These are phyloP conservation scores for Eupsilia transversa DNA, from an alignment of 2,888 invertebrate genomes.

Conservation along the genomic window DNA sequence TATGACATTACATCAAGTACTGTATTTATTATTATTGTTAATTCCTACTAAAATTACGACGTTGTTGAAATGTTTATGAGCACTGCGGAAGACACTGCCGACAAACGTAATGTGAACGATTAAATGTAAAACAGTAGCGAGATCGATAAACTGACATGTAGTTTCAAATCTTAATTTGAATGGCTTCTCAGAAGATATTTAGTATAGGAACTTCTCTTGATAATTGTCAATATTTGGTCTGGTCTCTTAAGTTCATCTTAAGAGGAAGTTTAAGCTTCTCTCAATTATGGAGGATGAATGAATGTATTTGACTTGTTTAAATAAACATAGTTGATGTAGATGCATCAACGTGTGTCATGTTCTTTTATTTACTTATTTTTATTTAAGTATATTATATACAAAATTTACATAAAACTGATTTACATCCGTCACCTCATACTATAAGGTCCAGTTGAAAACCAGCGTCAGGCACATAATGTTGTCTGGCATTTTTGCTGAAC, in stretches of 20 bases:
- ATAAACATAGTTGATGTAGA: not conserved
- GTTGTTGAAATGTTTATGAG: constrained; percentile 18
- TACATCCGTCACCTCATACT: too few species aligned
- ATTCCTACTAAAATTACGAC: constrained; percentile 19
- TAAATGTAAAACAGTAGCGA: constrained; percentile 2
- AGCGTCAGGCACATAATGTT: too few species aligned
- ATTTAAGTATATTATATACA: too few species aligned
- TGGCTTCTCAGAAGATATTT: not conserved
- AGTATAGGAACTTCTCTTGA: not conserved
- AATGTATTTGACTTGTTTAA: not conserved
- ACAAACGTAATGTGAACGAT: constrained; percentile 10
- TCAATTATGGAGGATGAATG: not conserved
- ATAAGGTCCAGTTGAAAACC: too few species aligned
- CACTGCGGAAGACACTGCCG: constrained; percentile 16
- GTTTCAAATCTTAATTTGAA: not conserved
- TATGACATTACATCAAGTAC: constrained; percentile 43
- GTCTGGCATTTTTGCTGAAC: too few species aligned
- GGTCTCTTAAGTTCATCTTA: not conserved
- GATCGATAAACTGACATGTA: not conserved
- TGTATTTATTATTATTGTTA: constrained; percentile 26
- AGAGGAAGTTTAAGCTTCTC: not conserved
- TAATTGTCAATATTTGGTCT: not conserved
- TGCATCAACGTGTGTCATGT: too few species aligned
- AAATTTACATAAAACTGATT: too few species aligned
- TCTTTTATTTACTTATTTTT: too few species aligned